Conservation (phyloP, 2,888 invertebrate species). For the Aromia moschata region DNA sequence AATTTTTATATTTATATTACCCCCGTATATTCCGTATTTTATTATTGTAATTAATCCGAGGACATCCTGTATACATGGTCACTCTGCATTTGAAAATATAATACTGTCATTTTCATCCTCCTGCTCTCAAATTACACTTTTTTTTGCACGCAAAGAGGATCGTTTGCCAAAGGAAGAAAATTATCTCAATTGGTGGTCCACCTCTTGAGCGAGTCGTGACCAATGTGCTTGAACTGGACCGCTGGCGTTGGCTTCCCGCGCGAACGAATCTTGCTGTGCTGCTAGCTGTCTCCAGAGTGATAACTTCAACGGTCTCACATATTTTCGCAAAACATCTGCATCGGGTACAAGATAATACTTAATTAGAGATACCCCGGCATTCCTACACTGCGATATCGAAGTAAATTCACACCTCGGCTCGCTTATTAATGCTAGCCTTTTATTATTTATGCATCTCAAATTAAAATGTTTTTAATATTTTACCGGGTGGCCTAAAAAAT, state of each 20-base stretch:
- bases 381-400: conserved; percentile 9
- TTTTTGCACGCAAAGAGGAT: background rate
- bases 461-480: no score
- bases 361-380: conserved; percentile 14
- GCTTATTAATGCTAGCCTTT: background rate
- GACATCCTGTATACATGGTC: no score
- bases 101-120: no score
- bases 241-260: conserved; percentile 32
- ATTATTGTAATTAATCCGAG: no score
- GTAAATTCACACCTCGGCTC: conserved; percentile 3
- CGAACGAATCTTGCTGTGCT: conserved; percentile 19
- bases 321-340: conserved; percentile 51
- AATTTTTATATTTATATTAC: no score
- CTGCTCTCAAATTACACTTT: background rate
- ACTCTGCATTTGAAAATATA: no score
- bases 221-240: conserved; percentile 33
- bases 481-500: no score
- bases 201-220: background rate
- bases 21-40: no score
- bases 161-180: background rate
- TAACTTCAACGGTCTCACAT: conserved; percentile 49
- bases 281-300: conserved; percentile 43
- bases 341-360: conserved; percentile 17
- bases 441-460: no score
- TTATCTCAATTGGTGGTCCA: background rate